phyloP scores from a whole-genome alignment of 2,888 invertebrate genomes.

The Pseudanteris insignis region DNA sequence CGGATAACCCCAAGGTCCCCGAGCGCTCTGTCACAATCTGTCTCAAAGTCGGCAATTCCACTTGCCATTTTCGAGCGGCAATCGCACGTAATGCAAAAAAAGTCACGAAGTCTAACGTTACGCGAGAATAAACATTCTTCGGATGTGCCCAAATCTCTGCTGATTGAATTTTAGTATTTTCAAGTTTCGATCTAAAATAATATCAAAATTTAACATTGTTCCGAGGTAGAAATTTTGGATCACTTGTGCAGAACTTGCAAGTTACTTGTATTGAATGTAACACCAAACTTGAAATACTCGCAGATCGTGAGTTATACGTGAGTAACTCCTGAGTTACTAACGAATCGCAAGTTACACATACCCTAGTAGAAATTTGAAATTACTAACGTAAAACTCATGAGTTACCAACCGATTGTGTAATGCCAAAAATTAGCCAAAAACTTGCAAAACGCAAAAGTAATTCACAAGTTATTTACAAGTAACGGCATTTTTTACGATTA shows the following conservation, averaged over 20 bases:
- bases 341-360: no score
- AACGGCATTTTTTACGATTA: no score
- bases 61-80: slow-evolving; percentile 23
- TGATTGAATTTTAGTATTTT: background rate
- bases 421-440: no score
- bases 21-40: slow-evolving; percentile 57
- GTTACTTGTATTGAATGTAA: no score
- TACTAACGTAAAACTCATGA: no score
- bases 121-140: background rate
- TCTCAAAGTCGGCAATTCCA: slow-evolving; percentile 52
- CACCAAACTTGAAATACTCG: background rate
- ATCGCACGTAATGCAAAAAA: slow-evolving; percentile 15
- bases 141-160: background rate
- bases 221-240: background rate
- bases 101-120: slow-evolving; percentile 17
- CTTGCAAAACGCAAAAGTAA: no score
- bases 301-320: no score
- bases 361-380: no score
- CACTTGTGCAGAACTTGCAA: no score
- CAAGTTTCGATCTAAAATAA: background rate
- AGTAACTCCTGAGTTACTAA: no score
- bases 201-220: background rate
- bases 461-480: no score
- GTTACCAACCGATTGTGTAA: no score
- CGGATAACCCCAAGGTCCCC: slow-evolving; percentile 56